Evolutionary conservation across 2,113 vertebrate species (phyloP).

Genomic region (Prietella phreatophila): DNA sequence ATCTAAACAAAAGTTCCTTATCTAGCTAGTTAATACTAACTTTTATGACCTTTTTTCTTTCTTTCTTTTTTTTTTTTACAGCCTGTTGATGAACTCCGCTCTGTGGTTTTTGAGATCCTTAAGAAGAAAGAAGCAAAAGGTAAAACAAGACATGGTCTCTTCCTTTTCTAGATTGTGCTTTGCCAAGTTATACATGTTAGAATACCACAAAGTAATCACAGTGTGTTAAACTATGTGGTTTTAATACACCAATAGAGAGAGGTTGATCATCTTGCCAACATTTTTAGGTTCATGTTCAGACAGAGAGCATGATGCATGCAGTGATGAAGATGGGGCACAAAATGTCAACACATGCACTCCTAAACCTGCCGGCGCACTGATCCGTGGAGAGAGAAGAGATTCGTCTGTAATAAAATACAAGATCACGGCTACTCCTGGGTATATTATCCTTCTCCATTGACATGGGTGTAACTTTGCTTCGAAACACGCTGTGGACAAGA

Average conservation of each 20-base stretch:
- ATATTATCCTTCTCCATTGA: not conserved
- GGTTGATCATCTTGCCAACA: not conserved
- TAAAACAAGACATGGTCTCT: slow-evolving; percentile 13
- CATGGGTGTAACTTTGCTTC: not conserved
- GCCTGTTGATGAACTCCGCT: slow-evolving; percentile 74
- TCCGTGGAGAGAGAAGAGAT: slow-evolving; percentile 60
- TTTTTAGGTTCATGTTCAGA: slow-evolving; percentile 20
- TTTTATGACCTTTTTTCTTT: not conserved
- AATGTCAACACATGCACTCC: slow-evolving; percentile 56
- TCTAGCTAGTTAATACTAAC: not conserved
- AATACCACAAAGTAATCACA: not conserved
- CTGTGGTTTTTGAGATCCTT: slow-evolving; percentile 74
- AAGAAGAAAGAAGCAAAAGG: slow-evolving; percentile 68
- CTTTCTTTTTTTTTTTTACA: slow-evolving; percentile 23
- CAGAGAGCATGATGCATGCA: not conserved
- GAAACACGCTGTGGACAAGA: too few species aligned
- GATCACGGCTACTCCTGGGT: slow-evolving; percentile 75
- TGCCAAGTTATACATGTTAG: not conserved
- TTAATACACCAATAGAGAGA: not conserved
- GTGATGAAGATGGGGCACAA: not conserved
- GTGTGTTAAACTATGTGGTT: not conserved
- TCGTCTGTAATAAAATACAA: slow-evolving; percentile 75
- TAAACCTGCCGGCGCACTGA: slow-evolving; percentile 58
- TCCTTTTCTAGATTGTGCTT: not conserved
- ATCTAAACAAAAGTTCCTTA: not conserved